Evolutionary conservation across 2,797 vertebrate species (phyloP).

Genomic region (Danio albolineatus): DNA sequence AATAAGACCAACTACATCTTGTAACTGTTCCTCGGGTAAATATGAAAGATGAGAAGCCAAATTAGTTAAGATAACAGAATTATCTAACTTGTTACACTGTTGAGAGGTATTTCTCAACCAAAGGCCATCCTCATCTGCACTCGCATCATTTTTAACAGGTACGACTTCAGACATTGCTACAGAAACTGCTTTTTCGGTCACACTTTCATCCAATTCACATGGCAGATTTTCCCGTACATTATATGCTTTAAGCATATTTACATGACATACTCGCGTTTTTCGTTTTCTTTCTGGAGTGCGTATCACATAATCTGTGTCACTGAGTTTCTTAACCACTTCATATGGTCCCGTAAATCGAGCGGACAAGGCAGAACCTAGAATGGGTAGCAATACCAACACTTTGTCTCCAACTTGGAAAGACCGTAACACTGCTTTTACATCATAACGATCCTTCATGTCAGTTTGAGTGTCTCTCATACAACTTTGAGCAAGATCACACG

Average conservation of each 20-base stretch:
- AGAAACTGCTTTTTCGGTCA: not conserved
- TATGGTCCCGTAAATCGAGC: not conserved
- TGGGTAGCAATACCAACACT: not conserved
- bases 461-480: not conserved
- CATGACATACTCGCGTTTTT: not conserved
- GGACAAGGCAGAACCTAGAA: not conserved
- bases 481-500: not conserved
- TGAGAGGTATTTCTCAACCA: not conserved
- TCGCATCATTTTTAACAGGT: not conserved
- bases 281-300: not conserved
- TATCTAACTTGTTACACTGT: not conserved
- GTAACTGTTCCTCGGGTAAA: not conserved
- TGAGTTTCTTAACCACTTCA: not conserved
- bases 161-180: not conserved
- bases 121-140: not conserved
- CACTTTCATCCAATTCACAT: not conserved
- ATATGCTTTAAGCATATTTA: not conserved
- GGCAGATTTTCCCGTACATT: not conserved
- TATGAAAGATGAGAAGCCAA: not conserved
- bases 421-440: not conserved
- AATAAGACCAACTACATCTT: not conserved
- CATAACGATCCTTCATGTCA: not conserved
- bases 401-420: not conserved
- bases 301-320: not conserved
- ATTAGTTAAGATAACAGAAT: rapidly evolving